Evolutionary conservation across 2,113 vertebrate species (phyloP), one percentile per base, ranked within the genome.

Genomic region (Phocoena phocoena): DNA sequence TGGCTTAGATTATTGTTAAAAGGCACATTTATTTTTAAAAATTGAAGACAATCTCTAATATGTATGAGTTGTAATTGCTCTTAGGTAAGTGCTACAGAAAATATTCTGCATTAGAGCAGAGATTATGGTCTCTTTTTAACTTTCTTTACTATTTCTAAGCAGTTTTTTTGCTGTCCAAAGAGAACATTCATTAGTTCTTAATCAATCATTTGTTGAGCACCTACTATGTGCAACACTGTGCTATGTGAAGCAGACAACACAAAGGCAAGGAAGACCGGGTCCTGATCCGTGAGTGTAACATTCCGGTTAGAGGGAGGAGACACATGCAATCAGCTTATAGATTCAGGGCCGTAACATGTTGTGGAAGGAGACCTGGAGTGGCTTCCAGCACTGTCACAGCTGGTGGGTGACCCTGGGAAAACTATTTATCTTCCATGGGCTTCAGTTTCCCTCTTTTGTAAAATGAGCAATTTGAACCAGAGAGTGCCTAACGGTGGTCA

Each of bases 1-100:
- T 21, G 36, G 41, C 93, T 96, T 92, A 90, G 70, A 84, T 92
- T 94, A 91, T 90, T 96, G 93, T 92, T 93, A 73, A 96, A 96
- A 85, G 53, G 77, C 26, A 62, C 62, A 81, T 92, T 95, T 95
- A 89, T 73, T 93, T 96, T 96, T 33, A 55, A 96, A 96, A 97
- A 89, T 82, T 68, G 36, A 97, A 96, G 47, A 88, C 80, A 81
- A 79, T 85, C 83, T 95, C 47, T 89, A 85, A 77, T 44, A 60
- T 77, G 33, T 73, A 36, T 73, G 76, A 82, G 68, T 36, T 89
- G 38, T 58, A 86, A 93, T 33, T 67, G 33, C 71, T 95, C 28
- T 70, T 74, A 95, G 62, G 95, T 86, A 96, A 96, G 60, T 76
- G 47, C 31, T 84, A 80, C 53, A 91, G 65, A 89, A 96, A 90